Evolutionary conservation across 2,888 invertebrate species (phyloP), one percentile per base, ranked within the genome.

Genomic region (Lasioglossum calceatum): DNA sequence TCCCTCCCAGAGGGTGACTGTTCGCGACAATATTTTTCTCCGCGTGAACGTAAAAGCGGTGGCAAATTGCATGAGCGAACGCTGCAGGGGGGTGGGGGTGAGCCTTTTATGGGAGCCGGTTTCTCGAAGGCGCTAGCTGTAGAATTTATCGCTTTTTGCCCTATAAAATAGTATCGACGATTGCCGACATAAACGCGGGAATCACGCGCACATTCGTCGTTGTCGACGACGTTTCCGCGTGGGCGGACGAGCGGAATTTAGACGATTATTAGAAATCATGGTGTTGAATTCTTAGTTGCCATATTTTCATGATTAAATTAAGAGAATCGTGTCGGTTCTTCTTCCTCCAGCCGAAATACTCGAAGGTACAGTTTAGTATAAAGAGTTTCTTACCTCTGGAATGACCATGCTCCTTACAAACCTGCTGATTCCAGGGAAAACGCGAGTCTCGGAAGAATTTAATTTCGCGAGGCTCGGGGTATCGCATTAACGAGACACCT

Each of bases 1-100:
- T 74, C 47, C 54, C 61, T 75, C 19, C 19, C 23, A 32, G 2
- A 73, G 44, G n/a, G 78, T 84, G 76, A 80, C 76, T 73, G 73
- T 67, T 67, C 78, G 72, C 76, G 79, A 84, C 75, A 67, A 89
- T 89, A 90, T 88, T 91, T 90, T 85, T 84, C 91, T 64, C 54
- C 47, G 50, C 64, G 79, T 71, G 75, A 79, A 75, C 90, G 77
- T 89, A 88, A 91, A 89, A 86, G 85, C 82, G 58, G 54, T 77
- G 73, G 58, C 73, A 47, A 73, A 70, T 39, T 70, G 70, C 39
- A 12, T 27, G 42, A 44, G 76, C 61, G 78, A 75, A 82, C 82
- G 81, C 70, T 73, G 75, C 77, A 82, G 7, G 23, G 36, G 4
- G 64, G 8, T 2, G 32, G 36, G 36, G 8, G 36, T 19, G 67